phyloP scores from a whole-genome alignment of 2,113 vertebrate genomes.

The Zosterops japonicus region DNA sequence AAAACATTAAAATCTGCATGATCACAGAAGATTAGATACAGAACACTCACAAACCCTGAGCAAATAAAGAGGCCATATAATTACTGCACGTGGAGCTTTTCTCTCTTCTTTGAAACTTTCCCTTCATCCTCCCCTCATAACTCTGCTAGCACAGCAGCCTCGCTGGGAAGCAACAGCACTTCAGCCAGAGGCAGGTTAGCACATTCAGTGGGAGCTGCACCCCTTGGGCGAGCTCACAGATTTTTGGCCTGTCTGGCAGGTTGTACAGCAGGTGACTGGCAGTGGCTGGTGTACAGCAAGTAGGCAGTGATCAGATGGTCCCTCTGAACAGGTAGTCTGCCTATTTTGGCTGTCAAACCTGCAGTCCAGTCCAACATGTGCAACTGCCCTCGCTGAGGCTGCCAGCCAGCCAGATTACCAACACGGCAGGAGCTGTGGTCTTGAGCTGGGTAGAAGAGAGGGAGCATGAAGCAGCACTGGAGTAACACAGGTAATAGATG shows the following conservation, averaged over 20 bases:
- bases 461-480: accelerated
- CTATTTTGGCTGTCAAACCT: not conserved
- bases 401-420: not conserved
- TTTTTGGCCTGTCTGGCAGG: not conserved
- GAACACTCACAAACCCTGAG: not conserved
- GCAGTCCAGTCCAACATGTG: not conserved
- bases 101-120: not conserved
- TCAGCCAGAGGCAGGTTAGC: not conserved
- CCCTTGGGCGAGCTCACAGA: not conserved
- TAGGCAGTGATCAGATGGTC: not conserved
- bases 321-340: not conserved
- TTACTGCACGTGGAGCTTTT: not conserved
- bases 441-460: not conserved
- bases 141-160: not conserved
- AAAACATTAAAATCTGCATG: not conserved
- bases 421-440: not conserved
- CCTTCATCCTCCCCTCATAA: not conserved
- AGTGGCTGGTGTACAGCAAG: not conserved
- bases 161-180: accelerated
- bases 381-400: not conserved
- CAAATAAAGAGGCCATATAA: not conserved
- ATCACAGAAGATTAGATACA: not conserved
- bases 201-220: not conserved
- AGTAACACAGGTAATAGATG: not conserved
- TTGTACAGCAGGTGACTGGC: not conserved